These are phyloP conservation scores for Bombus ignitus DNA, from an alignment of 1,140 invertebrate species.

Conservation along the genomic window DNA sequence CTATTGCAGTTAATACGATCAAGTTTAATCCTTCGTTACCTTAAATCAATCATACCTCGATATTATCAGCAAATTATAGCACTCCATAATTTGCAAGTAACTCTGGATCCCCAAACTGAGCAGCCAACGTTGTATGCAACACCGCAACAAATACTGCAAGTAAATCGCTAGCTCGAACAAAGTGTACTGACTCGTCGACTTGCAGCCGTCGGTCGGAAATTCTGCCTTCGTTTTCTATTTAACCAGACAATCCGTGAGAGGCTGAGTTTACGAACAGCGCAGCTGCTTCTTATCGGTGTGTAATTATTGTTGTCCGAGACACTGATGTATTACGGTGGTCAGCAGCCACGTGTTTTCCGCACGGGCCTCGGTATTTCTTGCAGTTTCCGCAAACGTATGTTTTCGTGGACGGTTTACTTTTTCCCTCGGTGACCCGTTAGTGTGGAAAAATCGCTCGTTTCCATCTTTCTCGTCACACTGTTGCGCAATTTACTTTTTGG, in stretches of 20 bases:
- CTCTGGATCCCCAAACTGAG: background rate
- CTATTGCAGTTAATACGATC: background rate
- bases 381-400: constrained; percentile 1
- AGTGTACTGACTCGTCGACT: background rate
- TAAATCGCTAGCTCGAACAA: background rate
- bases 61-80: no score
- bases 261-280: background rate
- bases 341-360: constrained; percentile 28
- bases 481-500: background rate
- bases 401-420: constrained; percentile 7
- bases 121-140: background rate
- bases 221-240: background rate
- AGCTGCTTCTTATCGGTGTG: constrained; percentile 24
- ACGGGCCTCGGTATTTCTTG: constrained; percentile 28
- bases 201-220: background rate
- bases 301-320: constrained; percentile 74
- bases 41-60: no score
- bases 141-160: background rate
- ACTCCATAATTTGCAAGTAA: background rate
- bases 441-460: constrained; percentile 47
- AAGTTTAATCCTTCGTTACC: background rate
- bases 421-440: constrained; percentile 36
- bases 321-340: constrained; percentile 71
- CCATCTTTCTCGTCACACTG: background rate
- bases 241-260: background rate